Evolutionary conservation across 2,888 invertebrate species (phyloP).

Genomic region (Xylota sylvarum): DNA sequence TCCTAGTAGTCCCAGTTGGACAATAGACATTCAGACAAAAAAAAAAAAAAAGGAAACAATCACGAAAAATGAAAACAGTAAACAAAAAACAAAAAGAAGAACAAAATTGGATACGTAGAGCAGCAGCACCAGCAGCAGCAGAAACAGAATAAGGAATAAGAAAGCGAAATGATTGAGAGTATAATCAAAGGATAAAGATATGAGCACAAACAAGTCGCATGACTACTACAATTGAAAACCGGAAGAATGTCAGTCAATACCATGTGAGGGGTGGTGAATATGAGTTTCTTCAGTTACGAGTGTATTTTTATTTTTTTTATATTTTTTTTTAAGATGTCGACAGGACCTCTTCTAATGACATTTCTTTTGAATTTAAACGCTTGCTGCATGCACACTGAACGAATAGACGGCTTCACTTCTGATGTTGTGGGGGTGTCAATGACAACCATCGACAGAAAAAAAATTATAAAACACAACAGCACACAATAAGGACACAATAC

Average conservation of each 20-base stretch:
- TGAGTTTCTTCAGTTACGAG: constrained; percentile 6
- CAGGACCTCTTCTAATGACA: constrained; percentile 71
- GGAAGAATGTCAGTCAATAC: constrained; percentile 71
- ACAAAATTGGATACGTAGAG: constrained; percentile 19
- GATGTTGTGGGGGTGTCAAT: constrained; percentile 48
- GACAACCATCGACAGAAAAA: constrained; percentile 57
- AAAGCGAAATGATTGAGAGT: constrained; percentile 64
- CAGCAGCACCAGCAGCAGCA: constrained; percentile 6
- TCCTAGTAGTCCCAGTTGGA: constrained; percentile 57
- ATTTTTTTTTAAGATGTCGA: constrained; percentile 38
- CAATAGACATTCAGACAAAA: constrained; percentile 61
- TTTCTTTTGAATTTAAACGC: constrained; percentile 57
- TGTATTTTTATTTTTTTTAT: too few species aligned
- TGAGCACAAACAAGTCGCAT: constrained; percentile 49
- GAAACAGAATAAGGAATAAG: constrained; percentile 9
- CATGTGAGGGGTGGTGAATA: constrained; percentile 15
- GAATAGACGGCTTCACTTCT: constrained; percentile 26
- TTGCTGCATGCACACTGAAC: constrained; percentile 9
- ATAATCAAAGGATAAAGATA: constrained; percentile 73
- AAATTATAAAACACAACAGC: constrained; percentile 51
- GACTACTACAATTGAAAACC: constrained; percentile 53
- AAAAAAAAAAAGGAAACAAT: constrained; percentile 65
- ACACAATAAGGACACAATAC: constrained; percentile 35
- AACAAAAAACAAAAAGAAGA: background rate
- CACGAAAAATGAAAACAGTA: constrained; percentile 68